Base-by-base conservation (phyloP, 2,888 invertebrate species). In the Dryomyza anilis region DNA sequence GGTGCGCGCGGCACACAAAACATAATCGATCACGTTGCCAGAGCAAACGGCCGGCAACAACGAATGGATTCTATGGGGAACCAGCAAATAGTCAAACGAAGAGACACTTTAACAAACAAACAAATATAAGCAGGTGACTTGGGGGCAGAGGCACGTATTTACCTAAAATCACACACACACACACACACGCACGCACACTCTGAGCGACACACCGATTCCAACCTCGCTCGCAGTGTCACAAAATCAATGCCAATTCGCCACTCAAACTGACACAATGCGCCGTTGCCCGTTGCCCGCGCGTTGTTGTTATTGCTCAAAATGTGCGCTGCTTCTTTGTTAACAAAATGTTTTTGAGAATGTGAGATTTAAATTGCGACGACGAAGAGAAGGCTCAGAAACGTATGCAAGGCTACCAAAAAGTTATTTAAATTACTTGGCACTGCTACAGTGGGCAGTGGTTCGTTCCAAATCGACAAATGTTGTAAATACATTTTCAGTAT, bases 221-320 rank as follows among this genome's bases (percentile, higher is more conserved):
- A 16, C 50, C 36, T 21, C 19, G 23, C 50, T 36, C 36, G 48
- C 63, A 50, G 63, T 57, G 63, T 63, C 63, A 72, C 73, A 62
- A 57, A 63, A 67, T 43, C 50, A 55, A 58, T 48, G 21, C 60
- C 56, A 59, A 61, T 66, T 59, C 63, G 63, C 60, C 65, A 65
- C 65, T 65, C 65, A 65, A 65, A 65, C 25, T 61, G 65, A 65
- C 65, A 61, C 65, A 65, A 65, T 50, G 55, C 60, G 21, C 55
- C 33, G 21, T n/a, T 2, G 65, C 66, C 68, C 72, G 12, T 45
- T 59, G 48, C 58, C 39, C 7, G 50, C 8, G 6, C 14, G 5
- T 25, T 39, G 50, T 36, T 45, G 29, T 62, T 46, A 27, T 52
- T 27, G 50, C 7, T 39, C 23, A 53, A 53, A 61, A 53, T 43